Conservation (phyloP, 2,888 invertebrate species). For the Agrenia bidenticulata region DNA sequence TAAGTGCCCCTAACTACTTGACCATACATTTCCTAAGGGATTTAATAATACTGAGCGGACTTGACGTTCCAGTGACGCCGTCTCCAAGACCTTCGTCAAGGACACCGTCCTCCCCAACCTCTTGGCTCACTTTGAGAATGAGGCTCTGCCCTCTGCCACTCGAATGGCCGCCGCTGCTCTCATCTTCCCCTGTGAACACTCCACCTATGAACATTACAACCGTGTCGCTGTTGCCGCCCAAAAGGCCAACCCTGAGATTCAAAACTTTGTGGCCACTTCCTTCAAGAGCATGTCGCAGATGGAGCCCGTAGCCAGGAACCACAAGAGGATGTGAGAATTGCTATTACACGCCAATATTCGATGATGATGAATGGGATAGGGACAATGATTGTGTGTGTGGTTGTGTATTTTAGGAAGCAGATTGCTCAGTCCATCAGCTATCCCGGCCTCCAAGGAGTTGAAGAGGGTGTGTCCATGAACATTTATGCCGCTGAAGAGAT, state of each 20-base stretch:
- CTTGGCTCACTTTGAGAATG: not conserved
- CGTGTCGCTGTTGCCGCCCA: not conserved
- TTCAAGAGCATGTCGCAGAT: slow-evolving; percentile 5
- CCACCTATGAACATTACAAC: slow-evolving; percentile 3
- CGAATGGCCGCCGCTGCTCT: slow-evolving; percentile 14
- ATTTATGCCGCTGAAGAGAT: not conserved
- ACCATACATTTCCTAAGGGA: not conserved
- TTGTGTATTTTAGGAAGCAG: no score
- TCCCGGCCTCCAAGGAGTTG: not conserved
- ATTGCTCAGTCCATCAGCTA: no score
- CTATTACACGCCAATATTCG: no score
- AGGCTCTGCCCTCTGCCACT: not conserved
- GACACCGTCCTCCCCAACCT: slow-evolving; percentile 10
- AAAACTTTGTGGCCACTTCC: slow-evolving; percentile 4
- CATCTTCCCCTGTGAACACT: slow-evolving; percentile 11
- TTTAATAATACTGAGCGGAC: not conserved
- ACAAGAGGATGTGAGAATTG: not conserved
- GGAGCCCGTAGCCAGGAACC: slow-evolving; percentile 7
- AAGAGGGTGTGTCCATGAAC: slow-evolving; percentile 2
- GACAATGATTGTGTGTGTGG: no score
- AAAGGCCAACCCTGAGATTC: slow-evolving; percentile 3
- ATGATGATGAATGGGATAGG: no score
- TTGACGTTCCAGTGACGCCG: slow-evolving; percentile 1
- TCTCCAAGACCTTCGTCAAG: not conserved
- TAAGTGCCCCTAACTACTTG: not conserved